phyloP scores from a whole-genome alignment of 2,888 invertebrate genomes.

The Pycnomerus fuliginosus region DNA sequence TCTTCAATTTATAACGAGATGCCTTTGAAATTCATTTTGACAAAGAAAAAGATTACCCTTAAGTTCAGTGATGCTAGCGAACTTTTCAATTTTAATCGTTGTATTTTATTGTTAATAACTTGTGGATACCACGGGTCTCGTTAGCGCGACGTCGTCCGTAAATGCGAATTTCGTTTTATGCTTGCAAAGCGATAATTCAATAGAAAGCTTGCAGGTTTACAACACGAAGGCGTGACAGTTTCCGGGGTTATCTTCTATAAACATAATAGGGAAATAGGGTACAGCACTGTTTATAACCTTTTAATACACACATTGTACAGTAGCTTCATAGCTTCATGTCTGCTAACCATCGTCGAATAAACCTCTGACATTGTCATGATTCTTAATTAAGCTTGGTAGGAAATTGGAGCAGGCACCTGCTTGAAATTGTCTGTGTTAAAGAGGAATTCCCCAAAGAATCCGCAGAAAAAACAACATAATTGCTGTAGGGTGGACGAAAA shows the following conservation, averaged over 20 bases:
- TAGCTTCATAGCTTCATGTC: too few relatives aligned
- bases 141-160: too few relatives aligned
- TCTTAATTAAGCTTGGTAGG: constrained; percentile 1
- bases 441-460: constrained; percentile 1
- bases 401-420: constrained; percentile 7
- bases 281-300: constrained; percentile 13
- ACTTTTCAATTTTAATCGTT: too few relatives aligned
- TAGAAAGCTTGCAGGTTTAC: constrained; percentile 9
- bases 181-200: constrained; percentile 9
- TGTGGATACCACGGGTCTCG: too few relatives aligned
- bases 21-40: too few relatives aligned
- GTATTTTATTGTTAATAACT: too few relatives aligned
- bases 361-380: constrained; percentile 3
- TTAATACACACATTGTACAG: constrained; percentile 8
- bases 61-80: too few relatives aligned
- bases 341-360: too few relatives aligned
- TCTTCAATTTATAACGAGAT: too few relatives aligned
- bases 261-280: constrained; percentile 10
- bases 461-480: constrained; percentile 5
- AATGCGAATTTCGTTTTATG: constrained; percentile 10
- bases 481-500: constrained; percentile 4
- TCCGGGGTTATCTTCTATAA: constrained; percentile 15
- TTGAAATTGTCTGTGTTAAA: background rate
- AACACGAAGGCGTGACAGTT: constrained; percentile 14
- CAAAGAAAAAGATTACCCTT: too few relatives aligned